Evolutionary conservation across 2,113 vertebrate genomes (phyloP), one percentile per base, ranked within the genome.

Genomic region (Nettapus auritus): DNA sequence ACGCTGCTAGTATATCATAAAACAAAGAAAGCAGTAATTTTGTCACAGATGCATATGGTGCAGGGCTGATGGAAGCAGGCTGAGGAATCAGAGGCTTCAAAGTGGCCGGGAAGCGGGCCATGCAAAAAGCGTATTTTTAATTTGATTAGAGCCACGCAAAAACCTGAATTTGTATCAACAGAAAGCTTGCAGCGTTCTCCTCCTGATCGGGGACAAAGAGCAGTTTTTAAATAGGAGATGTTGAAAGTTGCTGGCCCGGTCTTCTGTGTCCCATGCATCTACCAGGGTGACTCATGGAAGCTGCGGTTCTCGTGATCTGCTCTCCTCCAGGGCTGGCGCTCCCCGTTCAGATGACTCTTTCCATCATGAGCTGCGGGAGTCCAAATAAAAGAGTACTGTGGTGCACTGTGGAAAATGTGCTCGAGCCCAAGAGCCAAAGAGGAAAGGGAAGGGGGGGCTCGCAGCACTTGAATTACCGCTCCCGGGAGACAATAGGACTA

Each of bases 311-410:
- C 50, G 10, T 96, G 95, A 94, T 96, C 76, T 56, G 67, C 86
- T 93, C 86, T 94, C 81, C 88, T 94, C 77, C 70, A 74, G 93
- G 88, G 90, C 86, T 94, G 90, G 74, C 59, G 2, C 81, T 89
- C 86, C 83, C 77, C 40, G 10, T 89, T 93, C 86, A 82, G 86
- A 96, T 89, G 81, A 89, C 92, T 90, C 82, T 95, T 96, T 93
- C 93, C 93, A 92, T 92, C 44, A 6, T 53, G 57, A 95, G 50
- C 94, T 92, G 95, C 1, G 1, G 96, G 95, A 95, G 86, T 90
- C 93, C 92, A 93, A 90, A 95, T 89, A 85, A 90, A 96, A 92
- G 84, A 92, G 92, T 75, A 92, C 86, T 95, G 90, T 94, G 83
- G 66, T 89, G 69, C 86, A 62, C 66, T 94, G 86, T 93, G 95